These are phyloP conservation scores for Colistium nudipinnis DNA, from an alignment of 2,113 vertebrate species.

Conservation along the genomic window DNA sequence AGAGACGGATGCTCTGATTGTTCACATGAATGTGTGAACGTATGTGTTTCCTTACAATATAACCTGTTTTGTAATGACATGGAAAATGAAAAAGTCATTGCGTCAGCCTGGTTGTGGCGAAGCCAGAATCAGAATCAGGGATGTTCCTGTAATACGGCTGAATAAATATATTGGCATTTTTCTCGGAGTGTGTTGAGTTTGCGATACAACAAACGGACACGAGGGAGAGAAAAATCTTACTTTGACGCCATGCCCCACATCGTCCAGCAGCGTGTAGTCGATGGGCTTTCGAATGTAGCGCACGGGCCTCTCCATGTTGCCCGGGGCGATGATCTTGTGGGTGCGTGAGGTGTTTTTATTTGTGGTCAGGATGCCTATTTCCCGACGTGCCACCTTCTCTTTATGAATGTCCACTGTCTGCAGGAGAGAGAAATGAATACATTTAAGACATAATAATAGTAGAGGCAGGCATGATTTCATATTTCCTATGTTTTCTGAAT, in stretches of 20 bases:
- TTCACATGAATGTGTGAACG: conserved; percentile 52
- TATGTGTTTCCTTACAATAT: conserved; percentile 19
- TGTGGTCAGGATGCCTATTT: conserved; percentile 99
- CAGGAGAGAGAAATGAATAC: background rate
- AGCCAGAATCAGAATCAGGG: background rate
- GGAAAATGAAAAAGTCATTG: too few species aligned
- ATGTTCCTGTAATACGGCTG: background rate
- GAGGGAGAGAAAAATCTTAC: conserved; percentile 84
- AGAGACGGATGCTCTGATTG: conserved; percentile 1
- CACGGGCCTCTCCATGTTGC: conserved; percentile 98
- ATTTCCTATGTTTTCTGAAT: background rate
- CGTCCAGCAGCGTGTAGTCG: conserved; percentile 98
- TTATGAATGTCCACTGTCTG: conserved; percentile 99
- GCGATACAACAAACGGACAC: too few species aligned
- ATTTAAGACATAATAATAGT: background rate
- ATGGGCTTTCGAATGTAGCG: conserved; percentile 99
- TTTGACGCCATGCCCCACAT: conserved; percentile 98
- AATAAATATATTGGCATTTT: background rate
- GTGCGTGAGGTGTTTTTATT: conserved; percentile 99
- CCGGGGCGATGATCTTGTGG: conserved; percentile 99
- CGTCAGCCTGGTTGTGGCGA: background rate
- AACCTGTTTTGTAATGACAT: conserved; percentile 22
- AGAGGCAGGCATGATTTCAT: background rate
- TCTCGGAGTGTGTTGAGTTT: too few species aligned
- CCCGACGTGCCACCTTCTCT: conserved; percentile 98